Percentiles rank a stretch among this genome's conserved stretches.
phyloP scores from a whole-genome alignment of 2,113 vertebrate genomes.

The Ictalurus punctatus region DNA sequence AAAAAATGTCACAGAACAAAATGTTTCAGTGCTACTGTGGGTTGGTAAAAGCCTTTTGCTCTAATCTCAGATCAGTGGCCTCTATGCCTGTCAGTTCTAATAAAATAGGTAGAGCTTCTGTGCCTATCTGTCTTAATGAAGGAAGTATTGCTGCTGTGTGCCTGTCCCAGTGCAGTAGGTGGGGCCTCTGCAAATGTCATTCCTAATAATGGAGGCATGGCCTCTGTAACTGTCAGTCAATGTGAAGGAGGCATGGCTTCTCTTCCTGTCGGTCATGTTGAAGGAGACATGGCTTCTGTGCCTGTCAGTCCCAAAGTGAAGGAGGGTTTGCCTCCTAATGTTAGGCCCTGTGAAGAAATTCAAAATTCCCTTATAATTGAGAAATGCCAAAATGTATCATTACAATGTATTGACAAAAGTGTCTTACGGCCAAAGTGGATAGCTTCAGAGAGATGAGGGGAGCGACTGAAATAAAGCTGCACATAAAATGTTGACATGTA shows the following conservation, averaged over 20 bases:
- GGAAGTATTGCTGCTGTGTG: no score
- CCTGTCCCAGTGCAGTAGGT: background rate
- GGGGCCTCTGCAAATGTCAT: background rate
- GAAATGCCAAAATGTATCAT: background rate
- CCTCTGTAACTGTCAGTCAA: background rate
- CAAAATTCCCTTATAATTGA: background rate
- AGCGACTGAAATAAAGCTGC: background rate
- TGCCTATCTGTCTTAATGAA: background rate
- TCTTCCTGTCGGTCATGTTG: background rate
- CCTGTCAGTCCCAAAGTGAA: background rate
- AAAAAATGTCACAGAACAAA: constrained; percentile 1
- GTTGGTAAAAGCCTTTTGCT: background rate
- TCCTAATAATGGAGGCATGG: background rate
- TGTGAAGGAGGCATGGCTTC: background rate
- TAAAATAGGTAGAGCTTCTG: background rate
- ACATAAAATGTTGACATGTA: background rate
- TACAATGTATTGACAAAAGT: background rate
- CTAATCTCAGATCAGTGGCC: background rate
- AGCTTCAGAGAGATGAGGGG: background rate
- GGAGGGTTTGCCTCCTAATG: background rate
- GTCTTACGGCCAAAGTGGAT: background rate
- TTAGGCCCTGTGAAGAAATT: background rate
- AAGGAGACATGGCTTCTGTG: background rate
- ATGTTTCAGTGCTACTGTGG: background rate
- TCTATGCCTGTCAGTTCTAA: background rate